These are phyloP conservation scores for Perca schrenkii DNA, from an alignment of 2,113 vertebrate species.

Conservation along the genomic window DNA sequence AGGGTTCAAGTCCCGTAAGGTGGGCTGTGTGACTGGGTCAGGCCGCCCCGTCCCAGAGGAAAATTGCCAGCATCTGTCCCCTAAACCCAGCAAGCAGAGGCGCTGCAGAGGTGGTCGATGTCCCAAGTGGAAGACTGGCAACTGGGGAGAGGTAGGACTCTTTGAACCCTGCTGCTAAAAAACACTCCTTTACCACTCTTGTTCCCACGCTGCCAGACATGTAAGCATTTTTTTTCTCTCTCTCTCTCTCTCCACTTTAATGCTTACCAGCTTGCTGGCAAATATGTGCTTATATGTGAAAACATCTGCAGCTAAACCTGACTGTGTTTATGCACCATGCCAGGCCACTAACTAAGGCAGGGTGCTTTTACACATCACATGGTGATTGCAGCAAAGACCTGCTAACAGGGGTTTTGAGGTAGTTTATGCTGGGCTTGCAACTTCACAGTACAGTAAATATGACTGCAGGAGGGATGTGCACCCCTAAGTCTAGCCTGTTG, in stretches of 20 bases:
- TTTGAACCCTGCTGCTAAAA: constrained; percentile 24
- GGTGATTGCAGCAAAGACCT: constrained; percentile 29
- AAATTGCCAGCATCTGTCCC: constrained; percentile 89
- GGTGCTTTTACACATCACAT: constrained; percentile 49
- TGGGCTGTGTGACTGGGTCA: constrained; percentile 91
- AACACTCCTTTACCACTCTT: constrained; percentile 27
- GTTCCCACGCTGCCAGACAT: constrained; percentile 58
- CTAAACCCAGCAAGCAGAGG: constrained; percentile 89
- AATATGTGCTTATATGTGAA: constrained; percentile 45
- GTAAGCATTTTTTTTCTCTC: constrained; percentile 10
- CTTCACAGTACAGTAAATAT: constrained; percentile 6
- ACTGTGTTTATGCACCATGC: constrained; percentile 36
- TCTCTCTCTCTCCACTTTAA: constrained; percentile 26
- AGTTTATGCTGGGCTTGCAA: background rate
- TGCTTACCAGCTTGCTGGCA: constrained; percentile 50
- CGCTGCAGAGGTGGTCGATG: constrained; percentile 92
- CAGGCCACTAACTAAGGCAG: constrained; percentile 44
- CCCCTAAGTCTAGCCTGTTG: constrained; percentile 32
- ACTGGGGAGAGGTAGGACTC: constrained; percentile 93
- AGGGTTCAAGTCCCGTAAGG: constrained; percentile 91
- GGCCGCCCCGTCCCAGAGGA: constrained; percentile 89
- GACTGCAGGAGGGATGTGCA: constrained; percentile 29
- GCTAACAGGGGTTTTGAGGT: constrained; percentile 19
- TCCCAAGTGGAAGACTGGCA: constrained; percentile 93
- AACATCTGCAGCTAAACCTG: constrained; percentile 48